Base-by-base conservation (phyloP, 2,888 invertebrate species). In the Brachypterus glaber region DNA sequence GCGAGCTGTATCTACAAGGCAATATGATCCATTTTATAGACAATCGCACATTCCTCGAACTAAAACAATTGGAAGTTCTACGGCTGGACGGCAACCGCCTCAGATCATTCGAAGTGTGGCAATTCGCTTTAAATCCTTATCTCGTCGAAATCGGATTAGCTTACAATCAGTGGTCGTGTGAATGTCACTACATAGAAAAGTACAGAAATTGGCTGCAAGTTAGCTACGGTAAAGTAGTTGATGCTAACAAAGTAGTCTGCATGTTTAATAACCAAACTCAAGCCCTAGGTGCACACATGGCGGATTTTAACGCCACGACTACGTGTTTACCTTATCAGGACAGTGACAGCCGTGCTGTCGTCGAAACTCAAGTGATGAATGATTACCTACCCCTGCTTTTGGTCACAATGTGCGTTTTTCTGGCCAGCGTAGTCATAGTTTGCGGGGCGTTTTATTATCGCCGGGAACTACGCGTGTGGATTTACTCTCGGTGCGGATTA, bases 101-200 rank as follows among this genome's bases (percentile, higher is more conserved):
- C 58, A 73, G 76, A 54, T 77, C 79, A 46, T 90, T 89, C 59
- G 81, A 86, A 51, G 82, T 90, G 51, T 89, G 90, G 88, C 84
- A 85, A 63, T 76, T 91, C 58, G 73, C 78, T 42, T 67, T 76
- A 54, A 89, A 89, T 68, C 85, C 87, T 14, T 87, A 87, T 67
- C 74, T 91, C 57, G 82, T 85, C n/a, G 85, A 85, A 65, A 81
- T 92, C 53, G 82, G 82, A 37, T 71, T 92, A 46, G 76, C 82
- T 39, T 79, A 79, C 53, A 92, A 92, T 63, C 82, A 83, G 33
- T 92, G 91, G 91, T 85, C 85, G 47, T 92, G 92, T 66, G 88
- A 89, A 60, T 93, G 92, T 67, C 76, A 77, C 52, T 90, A 85
- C 64, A 67, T 89, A 54, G 78, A 81, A 51, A 77, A 79, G 59